Base-by-base conservation (phyloP, 2,797 vertebrate species). In the Chelonia mydas region DNA sequence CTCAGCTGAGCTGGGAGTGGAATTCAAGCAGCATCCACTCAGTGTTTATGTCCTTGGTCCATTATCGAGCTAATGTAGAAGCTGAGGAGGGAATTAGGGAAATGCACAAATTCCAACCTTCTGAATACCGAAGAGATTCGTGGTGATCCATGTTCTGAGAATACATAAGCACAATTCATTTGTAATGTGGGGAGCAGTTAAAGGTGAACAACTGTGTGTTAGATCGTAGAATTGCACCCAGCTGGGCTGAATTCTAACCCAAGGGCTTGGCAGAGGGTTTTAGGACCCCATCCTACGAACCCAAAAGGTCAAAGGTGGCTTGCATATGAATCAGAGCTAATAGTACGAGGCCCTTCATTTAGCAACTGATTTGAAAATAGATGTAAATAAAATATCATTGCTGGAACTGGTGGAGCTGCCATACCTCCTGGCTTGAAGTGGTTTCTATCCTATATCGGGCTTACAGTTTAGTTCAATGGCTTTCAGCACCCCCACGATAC, bases 61-160 rank as follows among this genome's bases (percentile, higher is more conserved):
- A 90, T 95, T 97, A 93, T 84, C 76, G 95, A 96, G 81, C 78
- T 95, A 96, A 92, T 87, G 78, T 84, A 95, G 94, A 92, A 83
- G 89, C 93, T 95, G 94, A 96, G 97, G 96, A 97, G 88, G 84
- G 97, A 92, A 95, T 96, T 96, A 95, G 84, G 93, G 93, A 93
- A 94, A 97, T 94, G 94, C 87, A 95, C 92, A 97, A 97, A 96
- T 95, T 96, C 92, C 95, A 95, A 87, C 87, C 84, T 97, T 90
- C 87, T 87, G 91, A 97, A 97, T 97, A 94, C 87, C 87, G 82
- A 95, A 97, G 92, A 92, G 86, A 94, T 96, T 96, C 2, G 1
- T 95, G 96, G 88, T 94, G 92, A 93, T 94, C 93, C 93, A 74
- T 74, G 87, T 88, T 95, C 87, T 90, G 95, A 95, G 87, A 97